These are phyloP conservation scores for Hoplias malabaricus DNA, from an alignment of 2,113 vertebrate species.

Conservation along the genomic window DNA sequence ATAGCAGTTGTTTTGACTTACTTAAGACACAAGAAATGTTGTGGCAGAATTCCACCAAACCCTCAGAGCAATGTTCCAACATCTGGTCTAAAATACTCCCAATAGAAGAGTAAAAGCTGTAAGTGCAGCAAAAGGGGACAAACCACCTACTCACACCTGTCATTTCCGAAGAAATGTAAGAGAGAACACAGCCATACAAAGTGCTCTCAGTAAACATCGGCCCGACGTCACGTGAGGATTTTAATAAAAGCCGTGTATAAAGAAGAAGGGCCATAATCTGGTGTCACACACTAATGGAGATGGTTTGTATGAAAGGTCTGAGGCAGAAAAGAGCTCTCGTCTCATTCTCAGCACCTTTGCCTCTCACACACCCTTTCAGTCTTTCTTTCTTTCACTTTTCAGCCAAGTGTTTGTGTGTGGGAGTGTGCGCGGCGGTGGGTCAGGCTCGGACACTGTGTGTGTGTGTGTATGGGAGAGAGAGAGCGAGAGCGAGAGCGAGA, in stretches of 20 bases:
- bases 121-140: too few relatives aligned
- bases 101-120: too few relatives aligned
- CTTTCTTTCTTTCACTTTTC: slow-evolving; percentile 3
- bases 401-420: slow-evolving; percentile 46
- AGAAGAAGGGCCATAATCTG: slow-evolving; percentile 13
- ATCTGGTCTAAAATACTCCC: too few relatives aligned
- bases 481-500: too few relatives aligned
- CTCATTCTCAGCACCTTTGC: slow-evolving; percentile 26
- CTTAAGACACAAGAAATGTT: too few relatives aligned
- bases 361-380: slow-evolving; percentile 24
- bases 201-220: too few relatives aligned
- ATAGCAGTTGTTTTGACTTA: too few relatives aligned
- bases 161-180: too few relatives aligned
- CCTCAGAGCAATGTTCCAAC: too few relatives aligned
- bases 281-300: neutral
- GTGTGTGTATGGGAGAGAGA: neutral
- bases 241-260: neutral
- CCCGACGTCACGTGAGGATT: slow-evolving; percentile 1
- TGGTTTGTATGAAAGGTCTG: slow-evolving; percentile 26
- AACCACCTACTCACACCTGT: too few relatives aligned
- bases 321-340: neutral
- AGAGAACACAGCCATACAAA: too few relatives aligned
- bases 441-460: neutral
- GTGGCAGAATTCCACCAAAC: too few relatives aligned
- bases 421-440: slow-evolving; percentile 22